Evolutionary conservation across 2,888 invertebrate genomes (phyloP).

Genomic region (Drosophila yooni): DNA sequence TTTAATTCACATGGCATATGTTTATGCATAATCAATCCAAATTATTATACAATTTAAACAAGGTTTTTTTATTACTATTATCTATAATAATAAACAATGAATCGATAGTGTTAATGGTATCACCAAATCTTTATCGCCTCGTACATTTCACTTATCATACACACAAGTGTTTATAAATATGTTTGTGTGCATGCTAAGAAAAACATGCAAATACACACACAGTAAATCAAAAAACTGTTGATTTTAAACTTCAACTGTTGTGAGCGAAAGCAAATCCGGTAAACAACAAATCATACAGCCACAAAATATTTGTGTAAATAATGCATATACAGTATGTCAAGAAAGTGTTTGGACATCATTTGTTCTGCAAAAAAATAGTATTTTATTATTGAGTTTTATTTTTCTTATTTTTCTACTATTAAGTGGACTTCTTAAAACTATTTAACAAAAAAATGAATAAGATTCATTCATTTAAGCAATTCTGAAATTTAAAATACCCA

Average conservation of each 20-base stretch:
- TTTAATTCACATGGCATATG: neutral
- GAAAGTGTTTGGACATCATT: too few species aligned
- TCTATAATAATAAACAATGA: neutral
- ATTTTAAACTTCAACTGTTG: neutral
- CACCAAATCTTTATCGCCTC: neutral
- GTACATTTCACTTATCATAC: neutral
- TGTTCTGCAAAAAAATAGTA: too few species aligned
- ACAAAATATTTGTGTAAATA: neutral
- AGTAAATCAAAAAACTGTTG: constrained; percentile 5
- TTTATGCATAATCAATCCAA: neutral
- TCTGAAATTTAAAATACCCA: too few species aligned
- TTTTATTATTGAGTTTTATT: too few species aligned
- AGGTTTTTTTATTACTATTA: neutral
- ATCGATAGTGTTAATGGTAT: neutral
- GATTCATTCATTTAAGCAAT: too few species aligned
- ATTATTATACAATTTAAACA: neutral
- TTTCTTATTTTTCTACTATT: too few species aligned
- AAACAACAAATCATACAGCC: neutral
- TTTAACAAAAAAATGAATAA: too few species aligned
- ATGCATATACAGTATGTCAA: neutral
- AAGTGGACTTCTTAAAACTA: too few species aligned
- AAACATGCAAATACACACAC: neutral
- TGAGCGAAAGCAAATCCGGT: neutral
- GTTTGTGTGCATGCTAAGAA: neutral
- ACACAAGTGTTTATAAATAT: neutral